A percentile compares a stretch with the other conserved stretches of the same genome.
Evolutionary conservation across 2,797 vertebrate genomes (phyloP).

Genomic region (Iguana delicatissima): DNA sequence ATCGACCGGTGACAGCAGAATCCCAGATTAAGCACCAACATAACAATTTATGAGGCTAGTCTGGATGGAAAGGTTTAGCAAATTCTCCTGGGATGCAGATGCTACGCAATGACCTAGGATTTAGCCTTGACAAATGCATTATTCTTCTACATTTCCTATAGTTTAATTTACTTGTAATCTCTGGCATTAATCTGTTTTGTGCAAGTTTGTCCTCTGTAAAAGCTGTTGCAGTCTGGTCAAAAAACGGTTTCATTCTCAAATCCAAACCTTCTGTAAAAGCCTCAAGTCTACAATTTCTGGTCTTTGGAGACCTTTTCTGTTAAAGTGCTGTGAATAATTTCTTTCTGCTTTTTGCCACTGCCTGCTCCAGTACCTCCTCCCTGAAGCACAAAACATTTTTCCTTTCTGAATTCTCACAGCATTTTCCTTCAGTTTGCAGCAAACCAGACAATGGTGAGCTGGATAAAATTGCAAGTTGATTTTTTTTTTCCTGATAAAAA

Average conservation of each 20-base stretch:
- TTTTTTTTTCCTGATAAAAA: slow-evolving; percentile 34
- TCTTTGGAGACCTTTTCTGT: slow-evolving; percentile 61
- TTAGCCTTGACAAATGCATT: slow-evolving; percentile 62
- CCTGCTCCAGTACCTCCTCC: slow-evolving; percentile 51
- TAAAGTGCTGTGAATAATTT: slow-evolving; percentile 62
- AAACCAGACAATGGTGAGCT: slow-evolving; percentile 48
- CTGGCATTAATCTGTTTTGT: slow-evolving; percentile 59
- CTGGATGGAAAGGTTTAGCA: slow-evolving; percentile 62
- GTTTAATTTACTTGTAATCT: slow-evolving; percentile 61
- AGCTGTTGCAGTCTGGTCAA: slow-evolving; percentile 61
- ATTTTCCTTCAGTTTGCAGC: slow-evolving; percentile 13
- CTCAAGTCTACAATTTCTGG: slow-evolving; percentile 54
- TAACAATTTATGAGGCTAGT: slow-evolving; percentile 53
- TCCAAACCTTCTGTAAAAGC: slow-evolving; percentile 61
- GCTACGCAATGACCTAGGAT: slow-evolving; percentile 43
- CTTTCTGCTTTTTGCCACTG: slow-evolving; percentile 38
- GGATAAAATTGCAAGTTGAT: slow-evolving; percentile 48
- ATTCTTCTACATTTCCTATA: slow-evolving; percentile 54
- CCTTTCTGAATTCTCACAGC: slow-evolving; percentile 44
- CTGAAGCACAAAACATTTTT: slow-evolving; percentile 57
- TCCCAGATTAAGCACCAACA: neutral
- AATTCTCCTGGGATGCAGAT: slow-evolving; percentile 44
- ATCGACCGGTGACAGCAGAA: neutral
- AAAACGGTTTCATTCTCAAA: slow-evolving; percentile 68
- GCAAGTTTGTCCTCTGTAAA: slow-evolving; percentile 33